phyloP scores from a whole-genome alignment of 1,140 invertebrate species.

The Euwallacea similis region DNA sequence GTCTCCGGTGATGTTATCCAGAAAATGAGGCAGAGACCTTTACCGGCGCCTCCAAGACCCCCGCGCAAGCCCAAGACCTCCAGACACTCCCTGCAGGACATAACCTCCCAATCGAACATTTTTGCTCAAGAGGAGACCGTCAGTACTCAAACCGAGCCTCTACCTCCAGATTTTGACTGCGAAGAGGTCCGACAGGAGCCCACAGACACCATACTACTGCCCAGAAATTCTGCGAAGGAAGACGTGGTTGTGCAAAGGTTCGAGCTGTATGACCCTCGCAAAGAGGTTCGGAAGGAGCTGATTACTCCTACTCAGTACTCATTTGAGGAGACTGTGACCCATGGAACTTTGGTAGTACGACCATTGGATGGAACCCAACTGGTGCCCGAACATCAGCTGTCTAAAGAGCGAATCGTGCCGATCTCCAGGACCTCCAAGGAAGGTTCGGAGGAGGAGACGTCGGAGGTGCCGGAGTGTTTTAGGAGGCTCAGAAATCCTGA shows the following conservation, averaged over 20 bases:
- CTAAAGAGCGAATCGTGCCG: slow-evolving; percentile 38
- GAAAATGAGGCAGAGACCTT: slow-evolving; percentile 77
- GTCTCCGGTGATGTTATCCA: slow-evolving; percentile 71
- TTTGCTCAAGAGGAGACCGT: slow-evolving; percentile 67
- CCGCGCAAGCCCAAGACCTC: slow-evolving; percentile 60
- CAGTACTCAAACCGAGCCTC: slow-evolving; percentile 78
- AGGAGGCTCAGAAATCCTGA: slow-evolving; percentile 41
- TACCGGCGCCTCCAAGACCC: slow-evolving; percentile 79
- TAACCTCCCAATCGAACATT: slow-evolving; percentile 45
- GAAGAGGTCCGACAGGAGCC: slow-evolving; percentile 59
- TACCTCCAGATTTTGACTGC: slow-evolving; percentile 74
- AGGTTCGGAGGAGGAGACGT: slow-evolving; percentile 44
- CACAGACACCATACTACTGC: slow-evolving; percentile 43
- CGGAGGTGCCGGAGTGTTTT: slow-evolving; percentile 50
- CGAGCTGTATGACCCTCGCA: slow-evolving; percentile 7
- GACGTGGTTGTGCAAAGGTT: not conserved
- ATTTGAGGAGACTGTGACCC: slow-evolving; percentile 51
- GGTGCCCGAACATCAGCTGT: slow-evolving; percentile 40
- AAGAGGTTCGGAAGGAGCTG: slow-evolving; percentile 57
- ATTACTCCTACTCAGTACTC: slow-evolving; percentile 53
- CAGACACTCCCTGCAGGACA: slow-evolving; percentile 45
- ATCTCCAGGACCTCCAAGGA: slow-evolving; percentile 32
- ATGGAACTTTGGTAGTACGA: slow-evolving; percentile 49
- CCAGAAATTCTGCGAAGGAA: slow-evolving; percentile 24
- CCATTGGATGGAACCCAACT: slow-evolving; percentile 45